Base-by-base conservation (phyloP, 2,113 vertebrate genomes). In the Nannobrachium achirus region DNA sequence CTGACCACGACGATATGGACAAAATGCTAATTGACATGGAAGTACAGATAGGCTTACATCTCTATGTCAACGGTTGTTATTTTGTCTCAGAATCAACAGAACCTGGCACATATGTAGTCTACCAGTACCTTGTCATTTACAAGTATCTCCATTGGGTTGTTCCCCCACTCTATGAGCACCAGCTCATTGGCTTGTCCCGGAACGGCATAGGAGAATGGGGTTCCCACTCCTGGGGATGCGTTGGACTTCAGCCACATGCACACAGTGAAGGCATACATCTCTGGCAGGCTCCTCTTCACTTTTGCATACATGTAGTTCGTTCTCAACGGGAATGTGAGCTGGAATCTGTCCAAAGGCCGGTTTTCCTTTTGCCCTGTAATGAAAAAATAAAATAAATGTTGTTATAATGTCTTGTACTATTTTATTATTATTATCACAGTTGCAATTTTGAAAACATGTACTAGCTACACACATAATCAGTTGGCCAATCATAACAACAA, bases 221-320 rank as follows among this genome's bases (percentile, higher is more conserved):
- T 99, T 64, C 98, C 98, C 76, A 98, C 95, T n/a, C 97, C 97
- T 0, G 96, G 98, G 0, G 96, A 97, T 0, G 98, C 96, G 1
- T 90, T 98, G 67, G 97, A 97, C 68, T 97, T 97, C 45, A 99
- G 93, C 98, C 98, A 99, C 97, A 98, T 96, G 91, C 95, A 97
- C 66, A 98, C 91, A 0, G 94, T 96, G 89, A 99, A 96, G 66
- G 98, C 97, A 1, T 97, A 99, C 98, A 99, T 98, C 92, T 99
- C 98, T 0, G 98, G 98, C 74, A 99, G 89, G 83, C 96, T 99
- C 90, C 93, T 95, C 90, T 95, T 96, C 88, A 98, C 96, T 89
- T 98, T 98, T 41, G 96, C 98, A 0, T 99, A 99, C 97, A 99
- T 99, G 93, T 99, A 99, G 93, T 99, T 99, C 81, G 98, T 99